Percentiles rank a stretch among this genome's conserved stretches.
These are phyloP conservation scores for Lycodopsis pacificus DNA, from an alignment of 2,797 vertebrate genomes.

Conservation along the genomic window DNA sequence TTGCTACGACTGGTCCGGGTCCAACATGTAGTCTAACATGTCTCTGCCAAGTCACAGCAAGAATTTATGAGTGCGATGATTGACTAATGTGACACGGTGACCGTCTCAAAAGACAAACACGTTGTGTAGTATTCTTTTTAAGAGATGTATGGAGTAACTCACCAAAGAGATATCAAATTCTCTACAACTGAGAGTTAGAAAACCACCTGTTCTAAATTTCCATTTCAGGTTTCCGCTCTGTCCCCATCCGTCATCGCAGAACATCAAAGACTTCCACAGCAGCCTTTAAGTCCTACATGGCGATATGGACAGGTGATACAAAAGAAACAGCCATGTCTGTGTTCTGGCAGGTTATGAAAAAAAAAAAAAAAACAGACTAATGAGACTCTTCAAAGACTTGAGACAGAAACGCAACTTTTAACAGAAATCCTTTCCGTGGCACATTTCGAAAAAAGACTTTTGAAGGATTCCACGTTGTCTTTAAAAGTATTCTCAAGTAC, in stretches of 20 bases:
- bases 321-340: conserved; percentile 20
- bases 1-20: not conserved
- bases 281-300: conserved; percentile 10
- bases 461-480: conserved; percentile 32
- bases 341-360: conserved; percentile 21
- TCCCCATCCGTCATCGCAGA: conserved; percentile 45
- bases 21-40: not conserved
- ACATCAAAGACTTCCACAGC: conserved; percentile 45
- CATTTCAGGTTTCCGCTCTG: conserved; percentile 27
- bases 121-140: not conserved
- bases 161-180: conserved; percentile 13
- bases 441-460: conserved; percentile 29
- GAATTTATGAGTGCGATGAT: not conserved
- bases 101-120: not conserved
- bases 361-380: conserved; percentile 25
- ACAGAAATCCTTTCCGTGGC: conserved; percentile 23
- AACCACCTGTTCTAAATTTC: conserved; percentile 51
- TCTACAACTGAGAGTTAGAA: conserved; percentile 13
- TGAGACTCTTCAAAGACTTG: conserved; percentile 52
- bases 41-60: not conserved
- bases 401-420: conserved; percentile 19
- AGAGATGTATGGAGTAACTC: not conserved
- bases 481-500: conserved; percentile 29
- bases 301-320: conserved; percentile 37
- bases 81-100: not conserved